Evolutionary conservation across 1,140 invertebrate species (phyloP), one percentile per base, ranked within the genome.

Genomic region (Anagrus nilaparvatae): DNA sequence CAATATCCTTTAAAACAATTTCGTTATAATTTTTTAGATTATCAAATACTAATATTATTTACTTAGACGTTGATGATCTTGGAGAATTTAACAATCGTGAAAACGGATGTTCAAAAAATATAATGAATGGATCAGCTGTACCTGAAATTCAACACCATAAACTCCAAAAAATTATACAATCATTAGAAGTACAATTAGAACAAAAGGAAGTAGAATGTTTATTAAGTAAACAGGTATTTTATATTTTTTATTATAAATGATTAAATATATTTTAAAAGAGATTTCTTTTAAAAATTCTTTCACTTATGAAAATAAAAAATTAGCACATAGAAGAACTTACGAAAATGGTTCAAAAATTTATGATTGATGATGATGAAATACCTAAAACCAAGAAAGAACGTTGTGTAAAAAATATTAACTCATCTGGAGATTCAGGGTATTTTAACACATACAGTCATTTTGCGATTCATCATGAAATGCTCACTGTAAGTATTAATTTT

Each of bases 401-500:
- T 49, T 47, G 50, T 44, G 49, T 61, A 52, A 67, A 75, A 40
- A 63, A 66, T 48, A 50, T 61, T 40, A 52, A 53, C 42, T 52
- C 70, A 43, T 67, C 73, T 51, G 65, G 73, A 45, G 84, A 88
- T 55, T 75, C 78, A 51, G 76, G 79, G 47, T 97, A 97, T 67
- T 98, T 98, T 59, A 87, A 83, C 60, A 89, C 90, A 4, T 99
- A 99, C 65, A 86, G 91, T 43, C 92, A 98, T 70, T 97, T 94
- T 73, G 85, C 86, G 10, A 99, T 99, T 58, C 96, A 99, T 73
- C 88, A 95, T 68, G 91, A 90, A 59, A 94, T 94, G 89, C 65
- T 94, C 9, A 81, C 78, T 46, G 82, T 80, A 70, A 43, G 30
- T 44, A 45, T 31, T 40, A 29, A 45, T 27, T 23, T 45, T 40